These are phyloP conservation scores for Astyanax mexicanus DNA, from an alignment of 2,797 vertebrate species.

Conservation along the genomic window DNA sequence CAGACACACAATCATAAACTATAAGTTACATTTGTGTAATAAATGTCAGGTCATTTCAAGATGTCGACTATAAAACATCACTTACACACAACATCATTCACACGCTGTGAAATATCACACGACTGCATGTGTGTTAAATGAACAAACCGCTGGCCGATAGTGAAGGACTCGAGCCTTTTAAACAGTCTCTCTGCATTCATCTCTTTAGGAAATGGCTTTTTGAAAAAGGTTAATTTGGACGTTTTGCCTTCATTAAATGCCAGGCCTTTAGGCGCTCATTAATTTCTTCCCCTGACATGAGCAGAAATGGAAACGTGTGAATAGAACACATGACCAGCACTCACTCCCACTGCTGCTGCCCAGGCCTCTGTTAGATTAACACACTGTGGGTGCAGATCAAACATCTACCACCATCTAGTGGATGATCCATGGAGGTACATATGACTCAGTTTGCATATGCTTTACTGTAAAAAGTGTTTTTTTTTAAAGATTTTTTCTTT, in stretches of 20 bases:
- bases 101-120: slow-evolving; percentile 42
- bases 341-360: background rate
- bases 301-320: slow-evolving; percentile 5
- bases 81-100: slow-evolving; percentile 9
- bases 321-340: slow-evolving; percentile 40
- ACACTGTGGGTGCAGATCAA: background rate
- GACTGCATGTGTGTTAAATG: slow-evolving; percentile 30
- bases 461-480: too few relatives aligned
- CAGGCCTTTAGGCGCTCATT: slow-evolving; percentile 47
- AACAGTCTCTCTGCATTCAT: slow-evolving; percentile 39
- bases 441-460: too few relatives aligned
- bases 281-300: slow-evolving; percentile 39
- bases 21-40: slow-evolving; percentile 1
- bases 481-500: too few relatives aligned
- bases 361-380: background rate
- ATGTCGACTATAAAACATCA: slow-evolving; percentile 26
- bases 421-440: background rate
- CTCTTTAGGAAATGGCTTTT: slow-evolving; percentile 46
- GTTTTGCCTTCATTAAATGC: slow-evolving; percentile 52
- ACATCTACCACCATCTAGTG: slow-evolving; percentile 43
- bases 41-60: slow-evolving; percentile 40
- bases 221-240: slow-evolving; percentile 54
- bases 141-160: slow-evolving; percentile 30
- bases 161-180: slow-evolving; percentile 33
- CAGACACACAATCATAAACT: slow-evolving; percentile 20